These are phyloP conservation scores for Pseudococcus longispinus DNA, from an alignment of 2,888 invertebrate species.

Conservation along the genomic window DNA sequence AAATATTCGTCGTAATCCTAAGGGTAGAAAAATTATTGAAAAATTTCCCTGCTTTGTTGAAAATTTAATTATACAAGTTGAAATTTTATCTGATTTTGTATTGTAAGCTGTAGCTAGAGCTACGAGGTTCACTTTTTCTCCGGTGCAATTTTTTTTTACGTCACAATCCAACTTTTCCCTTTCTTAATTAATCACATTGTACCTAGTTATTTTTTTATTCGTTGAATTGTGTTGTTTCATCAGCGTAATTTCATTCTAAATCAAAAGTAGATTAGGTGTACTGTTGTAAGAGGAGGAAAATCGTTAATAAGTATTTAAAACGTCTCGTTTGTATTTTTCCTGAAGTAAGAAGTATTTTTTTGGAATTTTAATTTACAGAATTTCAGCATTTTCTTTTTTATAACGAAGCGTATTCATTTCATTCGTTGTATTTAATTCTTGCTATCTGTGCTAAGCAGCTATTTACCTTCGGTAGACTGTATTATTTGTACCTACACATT, in stretches of 20 bases:
- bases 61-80: background rate
- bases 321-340: background rate
- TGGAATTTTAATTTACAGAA: background rate
- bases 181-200: background rate
- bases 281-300: background rate
- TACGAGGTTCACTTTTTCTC: too few relatives aligned
- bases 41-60: background rate
- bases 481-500: too few relatives aligned
- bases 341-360: background rate
- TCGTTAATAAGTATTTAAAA: background rate
- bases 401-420: background rate
- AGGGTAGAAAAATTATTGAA: background rate
- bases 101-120: background rate
- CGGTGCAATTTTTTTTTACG: background rate
- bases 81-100: constrained; percentile 7
- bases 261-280: background rate
- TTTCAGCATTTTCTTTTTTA: background rate
- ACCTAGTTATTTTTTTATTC: background rate
- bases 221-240: background rate
- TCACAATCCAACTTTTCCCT: background rate
- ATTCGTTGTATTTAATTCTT: background rate
- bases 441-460: background rate
- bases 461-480: background rate
- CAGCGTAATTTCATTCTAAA: background rate
- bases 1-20: background rate